These are phyloP conservation scores for Chaetops frenatus DNA, from an alignment of 2,113 vertebrate genomes.

Conservation along the genomic window DNA sequence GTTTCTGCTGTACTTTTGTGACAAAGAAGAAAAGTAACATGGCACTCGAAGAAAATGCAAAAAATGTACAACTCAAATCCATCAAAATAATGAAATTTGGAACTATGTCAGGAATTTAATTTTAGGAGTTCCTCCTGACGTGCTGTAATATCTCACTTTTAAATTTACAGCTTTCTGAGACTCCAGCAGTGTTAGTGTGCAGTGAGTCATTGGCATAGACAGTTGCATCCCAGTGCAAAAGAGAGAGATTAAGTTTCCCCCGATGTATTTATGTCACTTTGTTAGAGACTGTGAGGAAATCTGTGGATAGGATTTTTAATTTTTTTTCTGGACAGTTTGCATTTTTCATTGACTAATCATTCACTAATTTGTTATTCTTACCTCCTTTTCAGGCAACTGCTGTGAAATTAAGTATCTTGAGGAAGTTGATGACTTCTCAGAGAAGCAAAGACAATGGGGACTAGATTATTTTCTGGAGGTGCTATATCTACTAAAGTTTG, in stretches of 20 bases:
- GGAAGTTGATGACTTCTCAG: constrained; percentile 35
- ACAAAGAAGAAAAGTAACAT: neutral
- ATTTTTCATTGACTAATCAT: neutral
- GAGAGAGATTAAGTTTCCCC: neutral
- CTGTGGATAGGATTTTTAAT: neutral
- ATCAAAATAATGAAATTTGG: neutral
- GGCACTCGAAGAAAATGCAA: neutral
- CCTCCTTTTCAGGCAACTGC: constrained; percentile 53
- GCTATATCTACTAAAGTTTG: constrained; percentile 60
- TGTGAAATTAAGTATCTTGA: constrained; percentile 66
- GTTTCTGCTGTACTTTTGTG: neutral
- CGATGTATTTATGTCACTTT: neutral
- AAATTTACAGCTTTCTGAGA: neutral
- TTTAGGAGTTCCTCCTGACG: neutral
- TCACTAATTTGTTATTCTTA: neutral
- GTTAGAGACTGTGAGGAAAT: neutral
- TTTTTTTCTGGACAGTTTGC: neutral
- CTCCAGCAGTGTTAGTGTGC: neutral
- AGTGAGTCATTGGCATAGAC: neutral
- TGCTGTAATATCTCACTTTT: neutral
- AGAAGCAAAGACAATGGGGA: constrained; percentile 56
- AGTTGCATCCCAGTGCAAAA: neutral
- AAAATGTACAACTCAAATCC: neutral
- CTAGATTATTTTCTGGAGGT: constrained; percentile 69
- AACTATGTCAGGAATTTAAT: neutral